Evolutionary conservation across 2,797 vertebrate species (phyloP).

Genomic region (Darevskia mixta): DNA sequence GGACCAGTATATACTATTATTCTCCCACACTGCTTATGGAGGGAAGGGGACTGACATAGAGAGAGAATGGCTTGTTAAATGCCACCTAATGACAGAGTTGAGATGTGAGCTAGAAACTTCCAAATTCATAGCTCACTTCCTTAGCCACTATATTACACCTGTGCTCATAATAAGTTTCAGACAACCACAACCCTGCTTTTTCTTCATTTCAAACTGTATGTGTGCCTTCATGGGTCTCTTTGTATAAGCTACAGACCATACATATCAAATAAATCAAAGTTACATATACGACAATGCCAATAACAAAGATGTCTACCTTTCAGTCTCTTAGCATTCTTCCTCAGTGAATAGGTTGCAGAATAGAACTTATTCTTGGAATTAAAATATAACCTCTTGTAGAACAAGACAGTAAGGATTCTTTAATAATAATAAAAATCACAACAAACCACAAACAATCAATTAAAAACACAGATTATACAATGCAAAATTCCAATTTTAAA

Average conservation of each 20-base stretch:
- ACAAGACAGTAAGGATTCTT: not conserved
- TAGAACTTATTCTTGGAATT: not conserved
- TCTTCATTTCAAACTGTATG: no score
- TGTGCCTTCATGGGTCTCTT: no score
- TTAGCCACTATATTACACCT: not conserved
- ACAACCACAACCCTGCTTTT: no score
- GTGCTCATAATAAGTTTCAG: not conserved
- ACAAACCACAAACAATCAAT: no score
- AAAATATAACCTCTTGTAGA: not conserved
- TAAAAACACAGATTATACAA: no score
- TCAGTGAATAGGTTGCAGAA: not conserved
- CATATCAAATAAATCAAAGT: no score
- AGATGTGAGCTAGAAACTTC: not conserved
- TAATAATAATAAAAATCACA: no score
- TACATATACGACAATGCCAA: not conserved
- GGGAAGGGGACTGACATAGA: not conserved
- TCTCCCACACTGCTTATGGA: not conserved
- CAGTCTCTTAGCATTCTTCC: not conserved
- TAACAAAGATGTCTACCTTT: not conserved
- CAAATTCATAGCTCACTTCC: not conserved
- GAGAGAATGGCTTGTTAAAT: not conserved
- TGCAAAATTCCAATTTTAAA: no score
- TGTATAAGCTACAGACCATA: no score
- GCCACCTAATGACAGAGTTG: no score
- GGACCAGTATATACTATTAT: no score